These are phyloP conservation scores for Gracilinanus agilis DNA, from an alignment of 2,113 vertebrate species.

Conservation along the genomic window DNA sequence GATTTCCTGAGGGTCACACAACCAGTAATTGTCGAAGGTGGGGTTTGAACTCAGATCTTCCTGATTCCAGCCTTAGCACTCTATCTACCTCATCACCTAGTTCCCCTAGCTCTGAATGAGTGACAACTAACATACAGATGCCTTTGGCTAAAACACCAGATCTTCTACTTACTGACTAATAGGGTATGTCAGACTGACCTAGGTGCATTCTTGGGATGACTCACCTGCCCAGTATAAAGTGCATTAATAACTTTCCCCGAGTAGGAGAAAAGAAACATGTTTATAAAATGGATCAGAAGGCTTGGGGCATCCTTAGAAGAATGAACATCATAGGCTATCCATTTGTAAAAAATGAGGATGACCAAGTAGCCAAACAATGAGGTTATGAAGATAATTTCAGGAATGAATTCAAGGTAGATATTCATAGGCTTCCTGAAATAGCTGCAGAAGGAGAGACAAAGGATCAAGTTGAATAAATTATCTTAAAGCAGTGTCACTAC, in stretches of 20 bases:
- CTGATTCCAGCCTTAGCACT: background rate
- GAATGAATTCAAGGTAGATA: constrained; percentile 97
- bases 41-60: background rate
- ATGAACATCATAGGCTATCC: constrained; percentile 90
- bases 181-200: background rate
- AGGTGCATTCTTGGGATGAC: constrained; percentile 56
- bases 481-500: background rate
- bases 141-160: background rate
- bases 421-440: constrained; percentile 97
- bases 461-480: background rate
- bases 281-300: constrained; percentile 98
- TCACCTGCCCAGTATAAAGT: constrained; percentile 96
- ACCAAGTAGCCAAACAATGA: constrained; percentile 96
- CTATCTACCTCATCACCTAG: background rate
- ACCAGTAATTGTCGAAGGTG: background rate
- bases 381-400: constrained; percentile 96
- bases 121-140: background rate
- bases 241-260: constrained; percentile 84
- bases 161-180: background rate
- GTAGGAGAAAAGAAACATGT: constrained; percentile 99
- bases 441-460: constrained; percentile 78
- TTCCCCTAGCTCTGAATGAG: background rate
- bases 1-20: background rate
- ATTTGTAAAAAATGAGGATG: constrained; percentile 97
- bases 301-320: constrained; percentile 93